These are phyloP conservation scores for Aspidapion aeneum DNA, from an alignment of 2,888 invertebrate species.

Conservation along the genomic window DNA sequence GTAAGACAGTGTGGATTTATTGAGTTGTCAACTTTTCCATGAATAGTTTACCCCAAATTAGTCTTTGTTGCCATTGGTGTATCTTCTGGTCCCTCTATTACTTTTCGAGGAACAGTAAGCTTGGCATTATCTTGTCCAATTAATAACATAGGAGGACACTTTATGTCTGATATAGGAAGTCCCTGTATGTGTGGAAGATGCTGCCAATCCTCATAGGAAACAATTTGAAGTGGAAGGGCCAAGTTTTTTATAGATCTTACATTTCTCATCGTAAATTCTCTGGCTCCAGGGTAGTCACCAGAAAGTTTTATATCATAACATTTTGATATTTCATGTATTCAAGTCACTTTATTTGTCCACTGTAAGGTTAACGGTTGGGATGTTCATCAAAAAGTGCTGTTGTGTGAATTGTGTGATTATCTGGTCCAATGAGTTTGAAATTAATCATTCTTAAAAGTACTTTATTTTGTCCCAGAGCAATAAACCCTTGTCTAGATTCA, in stretches of 20 bases:
- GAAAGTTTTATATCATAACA: background rate
- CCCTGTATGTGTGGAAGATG: too few species aligned
- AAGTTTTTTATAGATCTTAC: background rate
- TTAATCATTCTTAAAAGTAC: background rate
- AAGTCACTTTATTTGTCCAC: background rate
- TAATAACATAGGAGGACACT: too few species aligned
- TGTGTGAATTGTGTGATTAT: background rate
- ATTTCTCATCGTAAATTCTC: background rate
- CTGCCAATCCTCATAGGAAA: background rate
- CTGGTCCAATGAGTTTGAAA: background rate
- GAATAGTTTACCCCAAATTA: too few species aligned
- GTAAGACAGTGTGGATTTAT: too few species aligned
- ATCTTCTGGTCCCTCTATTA: too few species aligned
- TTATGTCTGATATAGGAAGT: too few species aligned
- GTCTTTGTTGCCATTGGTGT: too few species aligned
- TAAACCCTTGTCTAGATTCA: background rate
- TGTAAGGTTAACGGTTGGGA: background rate
- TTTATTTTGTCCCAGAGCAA: background rate
- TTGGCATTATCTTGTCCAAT: too few species aligned
- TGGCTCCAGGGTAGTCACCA: too few species aligned
- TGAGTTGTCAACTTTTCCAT: too few species aligned
- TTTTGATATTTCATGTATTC: background rate
- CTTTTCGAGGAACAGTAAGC: too few species aligned
- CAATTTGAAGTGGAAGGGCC: background rate
- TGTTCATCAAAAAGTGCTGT: background rate